Evolutionary conservation across 2,888 invertebrate species (phyloP).

Genomic region (Dicycla oo): DNA sequence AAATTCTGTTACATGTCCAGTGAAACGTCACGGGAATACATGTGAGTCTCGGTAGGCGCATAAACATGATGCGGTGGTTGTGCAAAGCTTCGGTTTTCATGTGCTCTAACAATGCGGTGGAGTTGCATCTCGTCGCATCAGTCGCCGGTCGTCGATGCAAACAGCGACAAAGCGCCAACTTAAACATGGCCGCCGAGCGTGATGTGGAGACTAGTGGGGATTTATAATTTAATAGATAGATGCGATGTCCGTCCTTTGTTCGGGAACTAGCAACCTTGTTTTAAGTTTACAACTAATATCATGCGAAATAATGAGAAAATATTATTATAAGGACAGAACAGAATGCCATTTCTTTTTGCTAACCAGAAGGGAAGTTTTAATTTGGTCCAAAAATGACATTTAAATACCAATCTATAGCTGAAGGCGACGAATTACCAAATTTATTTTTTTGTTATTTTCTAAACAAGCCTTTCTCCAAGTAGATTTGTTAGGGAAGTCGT

Average conservation of each 20-base stretch:
- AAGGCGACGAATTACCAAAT: conserved; percentile 45
- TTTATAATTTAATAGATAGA: conserved; percentile 58
- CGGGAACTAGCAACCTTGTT: conserved; percentile 23
- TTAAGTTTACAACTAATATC: conserved; percentile 33
- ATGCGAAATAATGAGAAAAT: conserved; percentile 24
- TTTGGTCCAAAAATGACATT: conserved; percentile 41
- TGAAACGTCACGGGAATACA: conserved; percentile 35
- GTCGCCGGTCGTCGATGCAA: conserved; percentile 52
- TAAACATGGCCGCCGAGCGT: conserved; percentile 58
- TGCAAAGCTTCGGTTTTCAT: conserved; percentile 51
- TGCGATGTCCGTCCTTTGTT: conserved; percentile 38
- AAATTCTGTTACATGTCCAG: conserved; percentile 31
- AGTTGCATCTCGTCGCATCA: conserved; percentile 39
- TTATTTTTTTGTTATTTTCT: conserved; percentile 58
- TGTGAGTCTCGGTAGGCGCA: conserved; percentile 17
- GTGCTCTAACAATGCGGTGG: conserved; percentile 48
- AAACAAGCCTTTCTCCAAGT: conserved; percentile 74
- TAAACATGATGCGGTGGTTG: conserved; percentile 35
- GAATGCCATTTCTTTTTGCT: conserved; percentile 12
- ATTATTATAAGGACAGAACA: conserved; percentile 6
- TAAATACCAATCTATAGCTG: conserved; percentile 57
- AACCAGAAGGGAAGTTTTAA: conserved; percentile 21
- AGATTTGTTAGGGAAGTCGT: conserved; percentile 71
- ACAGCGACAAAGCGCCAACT: conserved; percentile 65
- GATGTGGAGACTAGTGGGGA: conserved; percentile 48